Percentiles rank a stretch among this genome's conserved stretches.
These are phyloP conservation scores for Anoplolepis gracilipes DNA, from an alignment of 1,140 invertebrate genomes.

Conservation along the genomic window DNA sequence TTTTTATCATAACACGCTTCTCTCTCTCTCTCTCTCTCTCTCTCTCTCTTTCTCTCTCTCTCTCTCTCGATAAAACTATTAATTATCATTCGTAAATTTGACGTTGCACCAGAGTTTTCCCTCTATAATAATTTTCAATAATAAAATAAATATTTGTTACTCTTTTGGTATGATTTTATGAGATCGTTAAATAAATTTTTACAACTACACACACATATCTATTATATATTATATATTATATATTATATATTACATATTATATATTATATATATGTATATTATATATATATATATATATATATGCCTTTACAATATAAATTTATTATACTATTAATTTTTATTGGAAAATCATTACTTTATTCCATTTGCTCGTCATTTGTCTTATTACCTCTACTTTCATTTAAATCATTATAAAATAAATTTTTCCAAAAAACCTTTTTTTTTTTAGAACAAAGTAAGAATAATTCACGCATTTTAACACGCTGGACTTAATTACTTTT, in stretches of 20 bases:
- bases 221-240: no score
- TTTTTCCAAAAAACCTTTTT: slow-evolving; percentile 15
- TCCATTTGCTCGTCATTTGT: background rate
- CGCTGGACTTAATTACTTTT: slow-evolving; percentile 46
- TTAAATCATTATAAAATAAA: slow-evolving; percentile 8
- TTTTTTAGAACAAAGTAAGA: background rate
- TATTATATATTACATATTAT: no score
- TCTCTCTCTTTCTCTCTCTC: no score
- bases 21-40: no score
- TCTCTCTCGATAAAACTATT: background rate
- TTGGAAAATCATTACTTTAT: background rate
- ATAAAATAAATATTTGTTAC: slow-evolving; percentile 17
- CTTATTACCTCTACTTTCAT: background rate
- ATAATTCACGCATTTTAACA: slow-evolving; percentile 35
- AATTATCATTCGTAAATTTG: background rate
- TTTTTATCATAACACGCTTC: background rate
- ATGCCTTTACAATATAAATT: background rate
- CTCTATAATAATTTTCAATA: background rate
- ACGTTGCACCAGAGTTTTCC: background rate
- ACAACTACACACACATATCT: no score
- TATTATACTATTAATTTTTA: slow-evolving; percentile 14
- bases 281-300: no score
- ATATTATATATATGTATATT: no score
- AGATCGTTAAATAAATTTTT: background rate
- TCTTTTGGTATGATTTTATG: slow-evolving; percentile 6